A percentile compares a stretch with the other conserved stretches of the same genome.
These are phyloP conservation scores for Allolobophora icterica DNA, from an alignment of 2,888 invertebrate genomes.

Conservation along the genomic window DNA sequence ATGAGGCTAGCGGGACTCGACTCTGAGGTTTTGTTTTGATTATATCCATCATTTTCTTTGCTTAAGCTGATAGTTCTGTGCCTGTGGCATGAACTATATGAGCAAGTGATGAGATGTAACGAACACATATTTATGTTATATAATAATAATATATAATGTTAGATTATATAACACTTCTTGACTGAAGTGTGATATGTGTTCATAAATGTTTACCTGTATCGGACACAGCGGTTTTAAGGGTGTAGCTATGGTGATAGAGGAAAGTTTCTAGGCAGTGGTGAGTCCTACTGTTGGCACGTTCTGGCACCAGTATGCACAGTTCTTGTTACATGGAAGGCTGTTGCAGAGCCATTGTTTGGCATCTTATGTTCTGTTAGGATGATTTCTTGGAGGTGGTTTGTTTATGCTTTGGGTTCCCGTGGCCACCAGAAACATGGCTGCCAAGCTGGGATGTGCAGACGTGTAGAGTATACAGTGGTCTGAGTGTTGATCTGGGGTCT, in stretches of 20 bases:
- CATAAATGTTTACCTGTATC: background rate
- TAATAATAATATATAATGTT: background rate
- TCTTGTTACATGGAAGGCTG: background rate
- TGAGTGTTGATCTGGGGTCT: background rate
- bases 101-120: background rate
- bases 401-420: background rate
- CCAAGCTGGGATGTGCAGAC: background rate
- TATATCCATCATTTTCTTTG: background rate
- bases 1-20: background rate
- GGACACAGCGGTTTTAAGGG: background rate
- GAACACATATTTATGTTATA: background rate
- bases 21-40: slow-evolving; percentile 13
- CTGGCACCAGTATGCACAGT: background rate
- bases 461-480: background rate
- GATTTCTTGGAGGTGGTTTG: background rate
- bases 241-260: slow-evolving; percentile 8
- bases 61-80: background rate
- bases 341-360: background rate
- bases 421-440: background rate
- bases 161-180: background rate
- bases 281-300: background rate
- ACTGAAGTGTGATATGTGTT: background rate
- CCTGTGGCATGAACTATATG: background rate
- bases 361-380: background rate
- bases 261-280: background rate